These are phyloP conservation scores for Hephaestus fuliginosus DNA, from an alignment of 2,797 vertebrate species.

Conservation along the genomic window DNA sequence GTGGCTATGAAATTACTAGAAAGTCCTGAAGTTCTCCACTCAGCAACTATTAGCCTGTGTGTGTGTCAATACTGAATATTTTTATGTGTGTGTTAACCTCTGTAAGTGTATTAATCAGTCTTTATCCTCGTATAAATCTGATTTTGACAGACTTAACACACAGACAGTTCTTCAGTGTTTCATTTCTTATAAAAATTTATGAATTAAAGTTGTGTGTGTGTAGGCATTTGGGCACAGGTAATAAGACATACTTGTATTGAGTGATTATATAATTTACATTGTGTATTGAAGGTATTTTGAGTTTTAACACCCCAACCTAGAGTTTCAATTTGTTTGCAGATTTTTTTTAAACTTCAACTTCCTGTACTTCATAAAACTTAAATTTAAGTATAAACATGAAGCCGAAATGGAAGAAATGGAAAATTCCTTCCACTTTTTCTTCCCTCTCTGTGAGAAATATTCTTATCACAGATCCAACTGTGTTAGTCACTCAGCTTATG, in stretches of 20 bases:
- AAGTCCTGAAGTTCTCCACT: neutral
- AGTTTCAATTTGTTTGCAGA: neutral
- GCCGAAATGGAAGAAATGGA: slow-evolving; percentile 20
- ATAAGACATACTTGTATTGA: neutral
- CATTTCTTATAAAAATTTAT: neutral
- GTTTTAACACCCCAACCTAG: neutral
- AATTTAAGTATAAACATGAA: neutral
- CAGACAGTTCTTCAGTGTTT: neutral
- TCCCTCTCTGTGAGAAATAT: slow-evolving; percentile 30
- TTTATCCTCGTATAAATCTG: neutral
- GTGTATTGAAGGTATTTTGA: neutral
- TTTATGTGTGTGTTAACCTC: neutral
- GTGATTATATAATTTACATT: neutral
- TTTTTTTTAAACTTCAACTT: neutral
- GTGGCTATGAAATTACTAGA: neutral
- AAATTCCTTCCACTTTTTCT: slow-evolving; percentile 27
- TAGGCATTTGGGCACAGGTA: neutral
- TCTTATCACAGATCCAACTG: slow-evolving; percentile 58
- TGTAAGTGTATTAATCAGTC: slow-evolving; percentile 1
- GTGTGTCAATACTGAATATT: neutral
- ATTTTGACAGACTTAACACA: neutral
- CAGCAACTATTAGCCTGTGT: neutral
- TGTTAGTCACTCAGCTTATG: slow-evolving; percentile 44
- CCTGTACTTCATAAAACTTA: neutral
- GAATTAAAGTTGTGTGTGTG: neutral